Base-by-base conservation (phyloP, 2,888 invertebrate genomes). In the Pemphredon lugubris region DNA sequence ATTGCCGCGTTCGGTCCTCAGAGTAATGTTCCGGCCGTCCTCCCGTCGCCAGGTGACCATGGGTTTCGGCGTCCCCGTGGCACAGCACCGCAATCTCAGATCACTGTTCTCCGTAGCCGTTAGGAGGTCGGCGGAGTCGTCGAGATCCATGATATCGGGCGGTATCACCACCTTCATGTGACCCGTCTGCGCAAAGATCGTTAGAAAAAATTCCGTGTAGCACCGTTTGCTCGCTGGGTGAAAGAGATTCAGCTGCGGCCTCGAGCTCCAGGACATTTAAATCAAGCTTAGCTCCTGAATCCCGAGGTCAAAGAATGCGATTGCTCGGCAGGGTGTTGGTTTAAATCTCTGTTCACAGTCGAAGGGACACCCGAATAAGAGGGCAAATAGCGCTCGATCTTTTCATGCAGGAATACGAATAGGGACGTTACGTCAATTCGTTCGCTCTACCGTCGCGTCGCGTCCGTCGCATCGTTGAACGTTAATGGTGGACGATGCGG, bases 121-220 rank as follows among this genome's bases (percentile, higher is more conserved):
- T 79, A 95, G 94, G 47, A 94, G 93, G 83, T 95, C 95, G 79
- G 94, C 94, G 63, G 95, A 94, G 14, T 81, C 81, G 37, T 83
- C 80, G 50, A 75, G 65, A 90, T 96, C 95, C 78, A 96, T 91
- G 81, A 97, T 96, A 90, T 96, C 96, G 54, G 96, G 96, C 9
- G 96, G 96, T 83, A 96, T 95, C 70, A 96, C 95, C 75, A 97
- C 97, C 88, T 96, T 94, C 86, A 97, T 92, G 86, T 94, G 93
- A 71, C 96, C 97, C 92, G 95, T 96, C 96, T 97, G 60, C 44
- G 54, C 47, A 75, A 63, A 67, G 51, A 66, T 63, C 55, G 63
- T 69, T 60, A 75, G 37, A 44, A 30, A n/a, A n/a, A 20, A 47
- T 42, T 32, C 50, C 44, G 30, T 60, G 51, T 57, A 65, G 37